Evolutionary conservation across 2,888 invertebrate genomes (phyloP).

Genomic region (Leptura quadrifasciata): DNA sequence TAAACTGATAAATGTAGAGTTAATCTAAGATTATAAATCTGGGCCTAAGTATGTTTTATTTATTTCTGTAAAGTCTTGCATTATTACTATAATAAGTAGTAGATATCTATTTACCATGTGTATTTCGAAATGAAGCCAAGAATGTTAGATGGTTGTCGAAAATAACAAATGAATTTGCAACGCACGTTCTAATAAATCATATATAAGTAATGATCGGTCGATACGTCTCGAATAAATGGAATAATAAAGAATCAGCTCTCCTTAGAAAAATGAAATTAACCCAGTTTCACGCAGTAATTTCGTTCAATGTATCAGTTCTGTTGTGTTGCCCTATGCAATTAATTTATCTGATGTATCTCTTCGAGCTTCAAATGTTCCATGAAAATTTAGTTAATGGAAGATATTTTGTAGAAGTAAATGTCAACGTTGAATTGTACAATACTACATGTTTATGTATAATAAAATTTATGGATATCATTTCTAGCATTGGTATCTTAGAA

Average conservation of each 20-base stretch:
- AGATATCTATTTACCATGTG: slow-evolving; percentile 27
- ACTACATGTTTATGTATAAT: no score
- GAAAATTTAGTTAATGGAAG: neutral
- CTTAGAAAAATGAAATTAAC: slow-evolving; percentile 24
- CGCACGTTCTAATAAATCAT: slow-evolving; percentile 40
- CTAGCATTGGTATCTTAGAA: no score
- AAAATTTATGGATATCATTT: no score
- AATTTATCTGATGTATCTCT: neutral
- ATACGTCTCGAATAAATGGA: slow-evolving; percentile 33
- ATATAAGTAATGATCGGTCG: slow-evolving; percentile 27
- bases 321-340: neutral
- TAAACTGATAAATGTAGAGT: no score
- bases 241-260: slow-evolving; percentile 35
- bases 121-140: slow-evolving; percentile 34
- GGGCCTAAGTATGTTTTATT: no score
- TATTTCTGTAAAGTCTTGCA: no score
- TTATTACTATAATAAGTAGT: no score
- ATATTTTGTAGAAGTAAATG: no score
- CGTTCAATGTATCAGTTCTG: neutral
- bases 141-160: slow-evolving; percentile 36
- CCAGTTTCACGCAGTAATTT: neutral
- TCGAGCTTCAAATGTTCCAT: neutral
- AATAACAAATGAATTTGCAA: slow-evolving; percentile 40
- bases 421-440: no score
- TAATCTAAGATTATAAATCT: no score